Conservation (phyloP, 2,888 invertebrate genomes). For the Netelia fuscicornis region DNA sequence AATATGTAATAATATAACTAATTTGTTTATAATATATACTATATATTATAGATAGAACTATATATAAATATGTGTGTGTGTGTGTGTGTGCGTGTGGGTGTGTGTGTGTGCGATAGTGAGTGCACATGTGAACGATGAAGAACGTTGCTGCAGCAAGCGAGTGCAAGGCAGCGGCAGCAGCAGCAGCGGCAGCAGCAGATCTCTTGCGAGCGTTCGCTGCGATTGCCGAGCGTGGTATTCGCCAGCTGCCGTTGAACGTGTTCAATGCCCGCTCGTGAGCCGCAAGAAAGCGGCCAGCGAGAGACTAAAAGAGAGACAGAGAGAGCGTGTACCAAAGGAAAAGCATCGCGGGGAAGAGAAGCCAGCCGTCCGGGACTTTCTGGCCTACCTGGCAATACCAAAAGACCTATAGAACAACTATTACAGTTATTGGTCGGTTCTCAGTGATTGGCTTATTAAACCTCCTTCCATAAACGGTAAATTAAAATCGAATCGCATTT, state of each 20-base stretch:
- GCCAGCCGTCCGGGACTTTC: slow-evolving; percentile 50
- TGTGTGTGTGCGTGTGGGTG: too few relatives aligned
- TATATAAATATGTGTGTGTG: too few relatives aligned
- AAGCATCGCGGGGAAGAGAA: slow-evolving; percentile 60
- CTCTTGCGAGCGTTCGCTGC: slow-evolving; percentile 64
- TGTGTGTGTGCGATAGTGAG: not conserved
- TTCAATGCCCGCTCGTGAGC: slow-evolving; percentile 82
- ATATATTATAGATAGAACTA: too few relatives aligned
- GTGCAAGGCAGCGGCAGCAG: slow-evolving; percentile 37
- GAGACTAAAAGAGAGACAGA: slow-evolving; percentile 65
- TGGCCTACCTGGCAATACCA: slow-evolving; percentile 50
- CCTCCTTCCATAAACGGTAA: slow-evolving; percentile 2
- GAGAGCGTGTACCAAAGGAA: slow-evolving; percentile 43
- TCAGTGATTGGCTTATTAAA: not conserved
- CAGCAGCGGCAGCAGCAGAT: slow-evolving; percentile 56
- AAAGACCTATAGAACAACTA: not conserved
- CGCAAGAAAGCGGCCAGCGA: slow-evolving; percentile 80
- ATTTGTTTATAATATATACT: too few relatives aligned
- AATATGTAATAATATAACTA: too few relatives aligned
- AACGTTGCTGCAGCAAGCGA: slow-evolving; percentile 50
- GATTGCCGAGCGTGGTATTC: slow-evolving; percentile 78
- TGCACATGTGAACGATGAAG: slow-evolving; percentile 45
- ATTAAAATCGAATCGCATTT: too few relatives aligned
- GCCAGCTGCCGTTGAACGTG: slow-evolving; percentile 84
- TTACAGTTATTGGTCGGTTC: slow-evolving; percentile 35